A percentile compares a stretch with the other conserved stretches of the same genome.
Conservation (phyloP, 2,113 vertebrate genomes). For the Genyomyrus donnyi region DNA sequence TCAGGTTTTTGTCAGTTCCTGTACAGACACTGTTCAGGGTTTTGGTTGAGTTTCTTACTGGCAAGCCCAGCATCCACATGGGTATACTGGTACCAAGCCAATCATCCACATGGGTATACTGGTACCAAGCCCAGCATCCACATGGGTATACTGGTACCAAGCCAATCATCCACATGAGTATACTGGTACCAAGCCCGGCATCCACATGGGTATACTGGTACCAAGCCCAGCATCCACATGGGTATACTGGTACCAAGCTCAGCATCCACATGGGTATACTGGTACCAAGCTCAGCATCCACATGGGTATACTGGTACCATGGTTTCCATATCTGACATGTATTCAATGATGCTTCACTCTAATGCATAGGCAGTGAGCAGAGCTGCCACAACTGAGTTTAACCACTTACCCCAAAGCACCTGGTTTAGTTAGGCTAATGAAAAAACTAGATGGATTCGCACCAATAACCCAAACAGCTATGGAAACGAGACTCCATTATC, state of each 20-base stretch:
- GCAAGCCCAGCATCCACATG: neutral
- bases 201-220: neutral
- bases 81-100: neutral
- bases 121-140: neutral
- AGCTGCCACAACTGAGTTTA: neutral
- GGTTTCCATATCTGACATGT: neutral
- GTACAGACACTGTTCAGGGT: neutral
- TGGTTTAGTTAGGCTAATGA: neutral
- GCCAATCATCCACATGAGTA: neutral
- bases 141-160: neutral
- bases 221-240: too few relatives aligned
- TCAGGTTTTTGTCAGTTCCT: neutral
- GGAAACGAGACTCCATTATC: neutral
- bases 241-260: neutral
- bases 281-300: too few relatives aligned
- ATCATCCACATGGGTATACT: neutral
- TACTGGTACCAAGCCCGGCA: neutral
- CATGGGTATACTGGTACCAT: neutral
- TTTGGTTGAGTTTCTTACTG: neutral
- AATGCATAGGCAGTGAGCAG: neutral
- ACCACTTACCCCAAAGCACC: neutral
- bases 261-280: too few relatives aligned
- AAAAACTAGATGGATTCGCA: neutral
- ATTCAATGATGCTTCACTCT: neutral
- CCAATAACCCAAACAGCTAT: neutral